A percentile compares a stretch with the other conserved stretches of the same genome.
phyloP scores from a whole-genome alignment of 2,797 vertebrate genomes.

The Gymnothorax reevesii region DNA sequence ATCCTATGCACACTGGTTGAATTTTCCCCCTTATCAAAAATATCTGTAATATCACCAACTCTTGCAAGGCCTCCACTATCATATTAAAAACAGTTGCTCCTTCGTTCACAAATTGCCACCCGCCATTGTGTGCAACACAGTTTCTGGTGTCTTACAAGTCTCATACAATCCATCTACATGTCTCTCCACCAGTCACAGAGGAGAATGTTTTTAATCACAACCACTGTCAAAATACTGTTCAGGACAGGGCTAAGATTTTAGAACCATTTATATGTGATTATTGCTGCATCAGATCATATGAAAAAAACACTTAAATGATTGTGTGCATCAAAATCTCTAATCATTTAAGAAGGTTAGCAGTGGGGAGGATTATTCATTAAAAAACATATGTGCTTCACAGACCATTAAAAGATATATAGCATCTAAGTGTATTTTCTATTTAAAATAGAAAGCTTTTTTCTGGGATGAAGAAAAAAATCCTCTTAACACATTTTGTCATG shows the following conservation, averaged over 20 bases:
- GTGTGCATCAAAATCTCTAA: constrained; percentile 34
- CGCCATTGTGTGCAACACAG: too few species aligned
- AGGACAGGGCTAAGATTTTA: not conserved
- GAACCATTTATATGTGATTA: constrained; percentile 10
- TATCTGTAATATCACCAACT: too few species aligned
- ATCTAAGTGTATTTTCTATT: constrained; percentile 59
- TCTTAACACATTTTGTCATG: constrained; percentile 53
- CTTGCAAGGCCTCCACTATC: too few species aligned
- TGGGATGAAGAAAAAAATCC: constrained; percentile 53
- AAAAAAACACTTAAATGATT: not conserved
- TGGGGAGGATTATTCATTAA: constrained; percentile 62
- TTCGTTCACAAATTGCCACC: too few species aligned
- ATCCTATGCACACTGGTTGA: too few species aligned
- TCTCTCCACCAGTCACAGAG: too few species aligned
- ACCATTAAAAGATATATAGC: constrained; percentile 64
- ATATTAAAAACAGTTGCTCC: too few species aligned
- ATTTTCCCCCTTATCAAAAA: too few species aligned
- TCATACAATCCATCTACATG: too few species aligned
- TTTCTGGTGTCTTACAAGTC: too few species aligned
- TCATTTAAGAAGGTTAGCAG: constrained; percentile 67
- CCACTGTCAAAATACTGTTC: too few species aligned
- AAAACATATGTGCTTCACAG: constrained; percentile 64
- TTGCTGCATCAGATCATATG: not conserved
- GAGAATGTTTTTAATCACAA: too few species aligned
- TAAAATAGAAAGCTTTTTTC: constrained; percentile 54